Base-by-base conservation (phyloP, 2,888 invertebrate species). In the Drosophila pegasa region DNA sequence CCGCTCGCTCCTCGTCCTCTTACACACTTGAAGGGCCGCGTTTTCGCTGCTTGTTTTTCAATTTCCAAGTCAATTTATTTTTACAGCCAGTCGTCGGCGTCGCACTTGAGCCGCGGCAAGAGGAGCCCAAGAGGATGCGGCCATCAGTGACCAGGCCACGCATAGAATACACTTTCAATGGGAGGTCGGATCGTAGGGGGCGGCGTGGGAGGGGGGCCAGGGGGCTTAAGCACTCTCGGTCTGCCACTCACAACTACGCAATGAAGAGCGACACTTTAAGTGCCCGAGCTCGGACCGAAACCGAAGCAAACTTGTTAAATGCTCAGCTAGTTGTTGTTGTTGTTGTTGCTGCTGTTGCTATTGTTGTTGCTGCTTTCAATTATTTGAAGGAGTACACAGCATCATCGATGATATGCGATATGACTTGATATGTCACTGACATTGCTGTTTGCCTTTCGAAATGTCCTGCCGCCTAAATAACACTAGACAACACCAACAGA, bases 51-150 rank as follows among this genome's bases (percentile, higher is more conserved):
- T 70, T 56, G 50, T 71, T 83, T 82, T 88, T 86, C 88, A 88
- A 88, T 88, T 88, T 88, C 85, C 86, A 88, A 88, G 82, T 88
- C 88, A 88, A 85, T 85, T 85, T 85, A 87, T 87, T 85, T 85
- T 88, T 81, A 85, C 87, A 84, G 74, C 78, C 71, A 69, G 74
- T 60, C 70, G 61, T 67, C 70, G 61, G 61, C 69, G 69, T 37
- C 62, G 77, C 65, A 75, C 77, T 79, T 51, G 68, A 80, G 59
- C 47, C 61, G 48, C 47, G 35, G 18, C 50, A 18, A 38, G 57
- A 33, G 25, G 18, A 43, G 54, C 43, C 71, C 48, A 76, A 70
- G 79, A 72, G 79, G 79, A 81, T 75, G 51, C 57, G 73, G 54
- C 66, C 60, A 52, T 57, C 75, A 56, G 55, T 68, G 66, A 64